Conservation (phyloP, 2,888 invertebrate species). For the Portevinia maculata region DNA sequence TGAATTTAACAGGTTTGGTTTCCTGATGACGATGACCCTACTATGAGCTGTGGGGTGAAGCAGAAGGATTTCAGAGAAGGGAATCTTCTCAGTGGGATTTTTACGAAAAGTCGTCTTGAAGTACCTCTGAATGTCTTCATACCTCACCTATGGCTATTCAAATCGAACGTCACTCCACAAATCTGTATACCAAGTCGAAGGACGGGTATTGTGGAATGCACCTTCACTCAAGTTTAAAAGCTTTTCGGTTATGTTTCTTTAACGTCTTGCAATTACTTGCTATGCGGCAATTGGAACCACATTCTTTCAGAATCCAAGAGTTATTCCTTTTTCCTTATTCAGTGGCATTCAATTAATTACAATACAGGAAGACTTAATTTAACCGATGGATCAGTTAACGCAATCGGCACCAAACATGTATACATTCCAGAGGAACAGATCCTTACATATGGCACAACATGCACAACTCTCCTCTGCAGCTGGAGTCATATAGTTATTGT, state of each 20-base stretch:
- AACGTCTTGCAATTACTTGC: background rate
- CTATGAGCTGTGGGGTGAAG: background rate
- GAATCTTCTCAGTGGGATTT: too few species aligned
- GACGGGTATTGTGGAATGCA: too few species aligned
- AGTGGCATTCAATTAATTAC: background rate
- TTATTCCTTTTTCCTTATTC: background rate
- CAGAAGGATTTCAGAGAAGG: background rate
- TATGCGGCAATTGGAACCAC: background rate
- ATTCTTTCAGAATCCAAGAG: background rate
- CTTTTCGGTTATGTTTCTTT: too few species aligned
- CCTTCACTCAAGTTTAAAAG: too few species aligned
- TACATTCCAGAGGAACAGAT: background rate
- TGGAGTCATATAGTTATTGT: constrained; percentile 63
- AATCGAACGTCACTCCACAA: too few species aligned
- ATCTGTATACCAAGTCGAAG: too few species aligned
- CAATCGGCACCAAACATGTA: background rate
- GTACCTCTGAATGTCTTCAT: too few species aligned
- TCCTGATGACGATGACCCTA: background rate
- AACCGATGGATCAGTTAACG: background rate
- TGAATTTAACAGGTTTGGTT: constrained; percentile 56
- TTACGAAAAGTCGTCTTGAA: too few species aligned
- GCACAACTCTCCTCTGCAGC: background rate
- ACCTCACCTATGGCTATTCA: too few species aligned
- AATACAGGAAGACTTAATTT: background rate
- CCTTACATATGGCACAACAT: background rate